phyloP scores from a whole-genome alignment of 2,888 invertebrate species.

The Ectemnius cavifrons region DNA sequence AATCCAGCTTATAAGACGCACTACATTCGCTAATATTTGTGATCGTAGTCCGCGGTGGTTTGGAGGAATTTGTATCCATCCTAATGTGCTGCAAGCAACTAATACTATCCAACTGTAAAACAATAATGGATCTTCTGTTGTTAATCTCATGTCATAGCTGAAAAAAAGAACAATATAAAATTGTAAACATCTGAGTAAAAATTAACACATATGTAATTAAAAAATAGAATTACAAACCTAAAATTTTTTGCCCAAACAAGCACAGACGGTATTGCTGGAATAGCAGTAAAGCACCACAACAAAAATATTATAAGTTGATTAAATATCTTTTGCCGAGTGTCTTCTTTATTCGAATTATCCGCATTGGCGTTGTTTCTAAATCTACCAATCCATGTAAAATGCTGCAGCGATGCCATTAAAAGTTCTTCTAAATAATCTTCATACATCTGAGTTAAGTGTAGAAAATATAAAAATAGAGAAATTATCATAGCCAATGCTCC shows the following conservation, averaged over 20 bases:
- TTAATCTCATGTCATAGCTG: slow-evolving; percentile 69
- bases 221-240: slow-evolving; percentile 78
- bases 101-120: slow-evolving; percentile 70
- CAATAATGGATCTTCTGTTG: slow-evolving; percentile 71
- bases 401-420: slow-evolving; percentile 78
- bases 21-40: slow-evolving; percentile 61
- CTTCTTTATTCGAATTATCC: slow-evolving; percentile 46
- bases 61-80: slow-evolving; percentile 65
- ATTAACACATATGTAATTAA: background rate
- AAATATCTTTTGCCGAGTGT: slow-evolving; percentile 79
- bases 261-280: slow-evolving; percentile 86
- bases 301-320: slow-evolving; percentile 87
- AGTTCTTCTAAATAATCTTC: slow-evolving; percentile 87
- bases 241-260: slow-evolving; percentile 90
- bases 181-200: too few species aligned
- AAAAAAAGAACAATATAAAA: slow-evolving; percentile 33
- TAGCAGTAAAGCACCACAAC: slow-evolving; percentile 83
- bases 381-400: slow-evolving; percentile 77
- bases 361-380: slow-evolving; percentile 44
- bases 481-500: slow-evolving; percentile 85
- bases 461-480: slow-evolving; percentile 69
- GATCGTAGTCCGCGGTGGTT: slow-evolving; percentile 45
- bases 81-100: slow-evolving; percentile 66
- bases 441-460: slow-evolving; percentile 86
- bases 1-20: slow-evolving; percentile 69